Conservation (phyloP, 2,113 vertebrate genomes). For the Regulus satrapa region DNA sequence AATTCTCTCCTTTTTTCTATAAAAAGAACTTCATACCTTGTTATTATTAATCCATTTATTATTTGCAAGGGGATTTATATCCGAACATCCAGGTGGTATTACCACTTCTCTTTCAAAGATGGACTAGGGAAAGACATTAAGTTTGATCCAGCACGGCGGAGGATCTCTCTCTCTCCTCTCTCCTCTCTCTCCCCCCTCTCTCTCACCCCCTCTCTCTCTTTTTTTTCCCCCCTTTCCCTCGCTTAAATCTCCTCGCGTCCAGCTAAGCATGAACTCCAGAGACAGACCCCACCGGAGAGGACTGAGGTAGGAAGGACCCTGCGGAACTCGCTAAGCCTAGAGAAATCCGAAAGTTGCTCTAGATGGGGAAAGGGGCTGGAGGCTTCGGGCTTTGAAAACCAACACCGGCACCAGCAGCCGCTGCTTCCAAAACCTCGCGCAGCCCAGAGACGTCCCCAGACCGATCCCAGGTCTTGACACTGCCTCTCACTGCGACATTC, state of each 20-base stretch:
- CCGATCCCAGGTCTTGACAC: not conserved
- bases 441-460: not conserved
- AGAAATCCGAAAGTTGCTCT: constrained; percentile 5
- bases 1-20: constrained; percentile 98
- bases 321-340: not conserved
- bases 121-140: constrained; percentile 80
- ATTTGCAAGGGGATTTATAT: constrained; percentile 99
- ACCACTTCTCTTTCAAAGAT: constrained; percentile 88
- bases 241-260: constrained; percentile 46
- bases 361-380: not conserved
- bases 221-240: not conserved
- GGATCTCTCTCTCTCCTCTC: constrained; percentile 16
- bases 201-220: not conserved
- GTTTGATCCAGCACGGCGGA: constrained; percentile 58
- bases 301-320: constrained; percentile 62
- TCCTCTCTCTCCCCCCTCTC: not conserved
- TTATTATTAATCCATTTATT: constrained; percentile 99
- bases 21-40: constrained; percentile 99
- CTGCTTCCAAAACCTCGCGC: not conserved
- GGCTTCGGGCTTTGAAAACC: constrained; percentile 28
- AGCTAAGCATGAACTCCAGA: constrained; percentile 51
- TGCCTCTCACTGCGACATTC: not conserved
- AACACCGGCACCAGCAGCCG: not conserved
- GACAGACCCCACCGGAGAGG: constrained; percentile 43
- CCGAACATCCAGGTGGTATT: constrained; percentile 89